These are phyloP conservation scores for Aplodontia rufa DNA, from an alignment of 2,113 vertebrate genomes.

Conservation along the genomic window DNA sequence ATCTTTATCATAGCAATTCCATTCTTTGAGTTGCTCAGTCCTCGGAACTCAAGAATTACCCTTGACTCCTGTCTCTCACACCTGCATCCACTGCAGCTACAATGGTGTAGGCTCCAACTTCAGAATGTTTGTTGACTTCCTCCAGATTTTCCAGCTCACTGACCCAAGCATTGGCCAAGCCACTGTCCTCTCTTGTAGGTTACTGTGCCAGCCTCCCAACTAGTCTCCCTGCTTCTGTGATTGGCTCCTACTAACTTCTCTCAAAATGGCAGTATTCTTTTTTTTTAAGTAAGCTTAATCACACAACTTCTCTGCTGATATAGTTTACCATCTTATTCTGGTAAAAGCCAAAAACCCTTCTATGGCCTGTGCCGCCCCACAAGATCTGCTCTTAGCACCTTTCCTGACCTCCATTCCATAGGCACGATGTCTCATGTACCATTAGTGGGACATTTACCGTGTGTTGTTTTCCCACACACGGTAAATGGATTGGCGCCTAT, in stretches of 20 bases:
- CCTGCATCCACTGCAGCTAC: no score
- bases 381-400: background rate
- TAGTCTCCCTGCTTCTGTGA: background rate
- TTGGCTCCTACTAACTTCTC: background rate
- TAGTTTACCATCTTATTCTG: background rate
- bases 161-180: background rate
- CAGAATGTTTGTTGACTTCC: accelerated
- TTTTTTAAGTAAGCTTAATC: background rate
- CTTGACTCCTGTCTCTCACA: background rate
- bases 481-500: slow-evolving; percentile 16
- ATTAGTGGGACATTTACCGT: background rate
- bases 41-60: no score
- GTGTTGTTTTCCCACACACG: slow-evolving; percentile 5
- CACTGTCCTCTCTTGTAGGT: background rate
- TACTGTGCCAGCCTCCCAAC: background rate
- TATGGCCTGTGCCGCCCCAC: background rate
- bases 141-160: background rate
- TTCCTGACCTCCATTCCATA: background rate
- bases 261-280: background rate
- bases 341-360: background rate
- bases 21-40: background rate
- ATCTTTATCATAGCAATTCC: background rate
- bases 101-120: background rate
- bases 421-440: background rate
- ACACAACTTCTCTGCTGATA: background rate